A percentile compares a stretch with the other conserved stretches of the same genome.
Evolutionary conservation across 2,113 vertebrate genomes (phyloP).

Genomic region (Octodon degus): DNA sequence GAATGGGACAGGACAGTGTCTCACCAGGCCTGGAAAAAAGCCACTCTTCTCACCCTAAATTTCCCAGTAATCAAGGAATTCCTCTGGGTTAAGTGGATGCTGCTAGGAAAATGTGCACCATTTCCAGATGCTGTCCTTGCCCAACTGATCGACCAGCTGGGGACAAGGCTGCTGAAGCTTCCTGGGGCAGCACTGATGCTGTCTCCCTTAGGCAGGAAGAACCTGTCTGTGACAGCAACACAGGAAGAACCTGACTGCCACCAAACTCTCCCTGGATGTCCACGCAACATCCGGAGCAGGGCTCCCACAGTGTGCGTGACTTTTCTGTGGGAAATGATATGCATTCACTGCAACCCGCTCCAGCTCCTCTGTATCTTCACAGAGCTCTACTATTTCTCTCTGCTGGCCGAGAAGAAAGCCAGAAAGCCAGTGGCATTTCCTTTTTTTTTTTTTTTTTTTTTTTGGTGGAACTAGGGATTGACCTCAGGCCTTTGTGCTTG

Average conservation of each 20-base stretch:
- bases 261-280: not conserved
- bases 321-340: not conserved
- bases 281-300: not conserved
- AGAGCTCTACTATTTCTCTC: not conserved
- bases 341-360: not conserved
- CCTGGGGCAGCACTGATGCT: not conserved
- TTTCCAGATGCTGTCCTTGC: not conserved
- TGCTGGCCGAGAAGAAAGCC: not conserved
- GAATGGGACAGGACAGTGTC: not conserved
- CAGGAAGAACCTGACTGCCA: not conserved
- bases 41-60: not conserved
- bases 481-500: too few species aligned
- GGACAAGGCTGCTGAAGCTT: not conserved
- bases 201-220: not conserved
- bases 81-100: not conserved
- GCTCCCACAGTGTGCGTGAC: not conserved
- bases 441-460: too few species aligned
- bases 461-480: too few species aligned
- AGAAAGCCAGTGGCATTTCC: not conserved
- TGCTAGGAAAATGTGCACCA: not conserved
- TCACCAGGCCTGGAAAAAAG: not conserved
- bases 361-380: not conserved
- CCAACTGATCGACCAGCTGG: not conserved
- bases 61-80: not conserved
- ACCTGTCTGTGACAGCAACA: not conserved